phyloP scores from a whole-genome alignment of 2,113 vertebrate species.

The Pipra filicauda region DNA sequence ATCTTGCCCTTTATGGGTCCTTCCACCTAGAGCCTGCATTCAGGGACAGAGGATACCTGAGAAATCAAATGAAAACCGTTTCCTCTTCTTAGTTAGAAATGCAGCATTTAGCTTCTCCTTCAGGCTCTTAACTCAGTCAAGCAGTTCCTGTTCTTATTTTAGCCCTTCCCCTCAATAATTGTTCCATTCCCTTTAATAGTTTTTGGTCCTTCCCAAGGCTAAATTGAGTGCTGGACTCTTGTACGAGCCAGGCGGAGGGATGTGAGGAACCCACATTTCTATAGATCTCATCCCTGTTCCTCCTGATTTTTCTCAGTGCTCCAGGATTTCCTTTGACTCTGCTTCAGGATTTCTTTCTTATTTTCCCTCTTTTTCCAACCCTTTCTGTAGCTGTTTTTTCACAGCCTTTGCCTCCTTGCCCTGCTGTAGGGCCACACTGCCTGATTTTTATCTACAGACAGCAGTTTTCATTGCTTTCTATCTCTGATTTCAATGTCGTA shows the following conservation, averaged over 20 bases:
- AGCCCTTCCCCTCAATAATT: not conserved
- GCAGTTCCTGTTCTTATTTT: not conserved
- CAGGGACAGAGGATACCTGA: not conserved
- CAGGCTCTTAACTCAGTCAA: not conserved
- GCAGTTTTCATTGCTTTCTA: not conserved
- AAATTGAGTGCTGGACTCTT: rapidly evolving
- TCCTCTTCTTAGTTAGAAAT: not conserved
- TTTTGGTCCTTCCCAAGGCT: not conserved
- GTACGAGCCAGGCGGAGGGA: rapidly evolving
- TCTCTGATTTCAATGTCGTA: not conserved
- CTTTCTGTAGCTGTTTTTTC: not conserved
- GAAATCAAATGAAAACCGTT: not conserved
- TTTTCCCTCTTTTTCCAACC: not conserved
- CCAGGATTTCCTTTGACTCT: not conserved
- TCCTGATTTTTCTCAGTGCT: not conserved
- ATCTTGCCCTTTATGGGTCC: not conserved
- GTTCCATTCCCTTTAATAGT: not conserved
- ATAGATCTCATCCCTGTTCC: rapidly evolving
- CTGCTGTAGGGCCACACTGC: not conserved
- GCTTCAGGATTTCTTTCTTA: not conserved
- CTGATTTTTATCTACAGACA: rapidly evolving
- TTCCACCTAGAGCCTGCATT: not conserved
- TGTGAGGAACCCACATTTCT: not conserved
- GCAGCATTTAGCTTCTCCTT: not conserved
- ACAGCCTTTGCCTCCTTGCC: not conserved